Conservation (phyloP, 2,797 vertebrate species). For the Cichlasoma orientale region DNA sequence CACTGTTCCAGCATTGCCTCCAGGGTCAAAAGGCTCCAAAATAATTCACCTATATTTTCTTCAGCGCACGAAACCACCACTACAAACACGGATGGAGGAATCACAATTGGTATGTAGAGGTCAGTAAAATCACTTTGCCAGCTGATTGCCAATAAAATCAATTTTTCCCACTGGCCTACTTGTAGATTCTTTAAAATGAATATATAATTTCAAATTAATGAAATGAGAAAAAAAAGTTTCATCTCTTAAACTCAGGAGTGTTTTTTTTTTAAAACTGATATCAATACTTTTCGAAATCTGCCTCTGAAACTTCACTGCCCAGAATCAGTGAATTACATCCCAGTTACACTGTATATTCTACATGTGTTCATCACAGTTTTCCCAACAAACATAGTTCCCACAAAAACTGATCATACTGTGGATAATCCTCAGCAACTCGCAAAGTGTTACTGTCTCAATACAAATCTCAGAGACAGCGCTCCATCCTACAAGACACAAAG, state of each 20-base stretch:
- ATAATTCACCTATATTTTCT: conserved; percentile 27
- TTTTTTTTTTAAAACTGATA: not conserved
- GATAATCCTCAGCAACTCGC: not conserved
- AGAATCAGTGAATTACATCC: not conserved
- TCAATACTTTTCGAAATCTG: not conserved
- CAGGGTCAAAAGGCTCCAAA: conserved; percentile 46
- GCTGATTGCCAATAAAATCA: not conserved
- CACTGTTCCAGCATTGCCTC: conserved; percentile 30
- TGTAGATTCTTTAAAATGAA: not conserved
- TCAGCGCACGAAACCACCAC: not conserved
- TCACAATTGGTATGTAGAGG: not conserved
- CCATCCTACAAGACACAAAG: not conserved
- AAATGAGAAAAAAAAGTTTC: not conserved
- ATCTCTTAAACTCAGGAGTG: not conserved
- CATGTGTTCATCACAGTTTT: not conserved
- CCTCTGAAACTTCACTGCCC: not conserved
- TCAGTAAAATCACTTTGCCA: not conserved
- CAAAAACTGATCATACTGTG: not conserved
- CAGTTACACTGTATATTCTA: not conserved
- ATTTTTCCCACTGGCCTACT: not conserved
- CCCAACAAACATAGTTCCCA: not conserved
- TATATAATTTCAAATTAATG: not conserved
- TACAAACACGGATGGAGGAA: conserved; percentile 8
- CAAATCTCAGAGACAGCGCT: not conserved
- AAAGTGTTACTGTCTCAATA: not conserved